Evolutionary conservation across 2,113 vertebrate genomes (phyloP).

Genomic region (Drymodes brunneopygia): DNA sequence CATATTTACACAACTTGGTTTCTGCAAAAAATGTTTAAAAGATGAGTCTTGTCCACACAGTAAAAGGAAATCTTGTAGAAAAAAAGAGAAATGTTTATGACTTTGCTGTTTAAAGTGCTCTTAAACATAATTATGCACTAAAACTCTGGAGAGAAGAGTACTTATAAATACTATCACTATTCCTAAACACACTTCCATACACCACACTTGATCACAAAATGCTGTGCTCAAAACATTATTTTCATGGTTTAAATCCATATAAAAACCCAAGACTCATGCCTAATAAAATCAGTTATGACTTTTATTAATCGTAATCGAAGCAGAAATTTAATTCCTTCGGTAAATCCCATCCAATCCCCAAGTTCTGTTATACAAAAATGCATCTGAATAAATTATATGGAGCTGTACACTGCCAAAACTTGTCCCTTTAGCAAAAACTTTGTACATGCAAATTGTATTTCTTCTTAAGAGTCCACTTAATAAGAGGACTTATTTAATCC

Average conservation of each 20-base stretch:
- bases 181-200: background rate
- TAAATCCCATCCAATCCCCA: background rate
- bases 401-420: background rate
- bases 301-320: background rate
- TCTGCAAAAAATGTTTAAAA: background rate
- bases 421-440: background rate
- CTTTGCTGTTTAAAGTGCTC: background rate
- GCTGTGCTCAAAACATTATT: background rate
- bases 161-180: background rate
- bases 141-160: background rate
- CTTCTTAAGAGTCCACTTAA: background rate
- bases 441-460: background rate
- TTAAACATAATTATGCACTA: background rate
- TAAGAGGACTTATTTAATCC: background rate
- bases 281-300: background rate
- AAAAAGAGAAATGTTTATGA: background rate
- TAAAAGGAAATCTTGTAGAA: background rate
- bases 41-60: background rate
- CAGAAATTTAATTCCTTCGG: background rate
- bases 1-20: background rate
- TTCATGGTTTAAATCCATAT: background rate
- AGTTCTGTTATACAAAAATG: background rate
- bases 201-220: background rate
- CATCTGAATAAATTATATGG: accelerated
- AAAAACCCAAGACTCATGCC: background rate